These are phyloP conservation scores for Lycaon pictus DNA, from an alignment of 2,113 vertebrate genomes.

Conservation along the genomic window DNA sequence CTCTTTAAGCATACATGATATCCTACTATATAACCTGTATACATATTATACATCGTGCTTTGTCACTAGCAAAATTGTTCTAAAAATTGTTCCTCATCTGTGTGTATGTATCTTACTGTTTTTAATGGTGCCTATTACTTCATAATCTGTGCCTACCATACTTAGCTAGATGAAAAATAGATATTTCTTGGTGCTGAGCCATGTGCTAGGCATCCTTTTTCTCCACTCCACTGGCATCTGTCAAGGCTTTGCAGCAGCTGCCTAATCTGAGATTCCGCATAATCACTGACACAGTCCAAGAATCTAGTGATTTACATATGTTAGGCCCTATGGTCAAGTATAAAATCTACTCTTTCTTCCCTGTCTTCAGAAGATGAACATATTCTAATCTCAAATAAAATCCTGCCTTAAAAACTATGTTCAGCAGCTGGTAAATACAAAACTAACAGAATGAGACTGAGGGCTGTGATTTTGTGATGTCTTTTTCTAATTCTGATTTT, in stretches of 20 bases:
- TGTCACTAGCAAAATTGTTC: neutral
- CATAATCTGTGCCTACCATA: neutral
- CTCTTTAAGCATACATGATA: neutral
- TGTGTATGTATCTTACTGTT: neutral
- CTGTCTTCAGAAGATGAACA: slow-evolving; percentile 48
- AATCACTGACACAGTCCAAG: neutral
- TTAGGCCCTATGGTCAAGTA: neutral
- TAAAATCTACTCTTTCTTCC: slow-evolving; percentile 52
- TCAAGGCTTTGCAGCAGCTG: neutral
- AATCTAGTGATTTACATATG: neutral
- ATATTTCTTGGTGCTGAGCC: neutral
- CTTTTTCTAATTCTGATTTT: slow-evolving; percentile 18
- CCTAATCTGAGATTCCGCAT: neutral
- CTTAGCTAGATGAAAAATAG: slow-evolving; percentile 45
- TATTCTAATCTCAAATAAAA: slow-evolving; percentile 48
- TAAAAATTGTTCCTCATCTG: neutral
- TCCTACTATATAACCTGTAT: neutral
- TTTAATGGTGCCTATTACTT: slow-evolving; percentile 18
- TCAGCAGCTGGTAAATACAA: neutral
- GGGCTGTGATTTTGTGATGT: neutral
- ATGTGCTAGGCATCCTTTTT: neutral
- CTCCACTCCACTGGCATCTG: neutral
- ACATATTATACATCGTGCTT: slow-evolving; percentile 5
- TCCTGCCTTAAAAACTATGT: neutral
- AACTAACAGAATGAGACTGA: neutral